phyloP scores from a whole-genome alignment of 1,140 invertebrate species.

The Drosophila orosa region DNA sequence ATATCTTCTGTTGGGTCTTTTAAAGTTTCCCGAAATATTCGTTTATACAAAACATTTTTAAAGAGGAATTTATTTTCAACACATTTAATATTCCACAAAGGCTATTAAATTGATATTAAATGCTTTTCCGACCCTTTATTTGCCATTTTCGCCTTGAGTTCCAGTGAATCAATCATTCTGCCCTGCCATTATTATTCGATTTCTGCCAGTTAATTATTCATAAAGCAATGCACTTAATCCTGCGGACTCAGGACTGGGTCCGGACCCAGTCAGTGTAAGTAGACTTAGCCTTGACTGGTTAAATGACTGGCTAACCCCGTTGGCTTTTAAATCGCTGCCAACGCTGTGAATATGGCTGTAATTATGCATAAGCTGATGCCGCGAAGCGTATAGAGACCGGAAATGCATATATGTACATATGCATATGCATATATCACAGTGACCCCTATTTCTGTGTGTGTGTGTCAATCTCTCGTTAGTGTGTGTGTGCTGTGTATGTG shows the following conservation, averaged over 20 bases:
- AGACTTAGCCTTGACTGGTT: constrained; percentile 25
- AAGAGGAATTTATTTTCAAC: neutral
- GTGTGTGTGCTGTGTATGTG: constrained; percentile 3
- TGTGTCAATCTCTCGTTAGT: neutral
- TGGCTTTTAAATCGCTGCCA: constrained; percentile 23
- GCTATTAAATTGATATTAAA: neutral
- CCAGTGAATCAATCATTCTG: neutral
- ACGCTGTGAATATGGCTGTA: constrained; percentile 34
- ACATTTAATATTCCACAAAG: neutral
- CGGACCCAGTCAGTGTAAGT: neutral
- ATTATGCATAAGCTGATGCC: constrained; percentile 54
- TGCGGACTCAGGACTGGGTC: too few species aligned
- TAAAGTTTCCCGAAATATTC: neutral
- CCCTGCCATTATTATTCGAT: constrained; percentile 5
- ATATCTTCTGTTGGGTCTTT: neutral
- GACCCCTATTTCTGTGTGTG: constrained; percentile 12
- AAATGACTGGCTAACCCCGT: constrained; percentile 30
- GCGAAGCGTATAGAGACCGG: constrained; percentile 29
- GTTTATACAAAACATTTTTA: neutral
- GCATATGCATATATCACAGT: constrained; percentile 31
- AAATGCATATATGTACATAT: constrained; percentile 43
- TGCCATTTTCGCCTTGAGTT: neutral
- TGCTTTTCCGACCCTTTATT: neutral
- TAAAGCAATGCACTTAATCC: neutral
- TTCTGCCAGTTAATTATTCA: constrained; percentile 5